Evolutionary conservation across 2,888 invertebrate species (phyloP), one percentile per base, ranked within the genome.

Genomic region (Acanthosepion esculentum): DNA sequence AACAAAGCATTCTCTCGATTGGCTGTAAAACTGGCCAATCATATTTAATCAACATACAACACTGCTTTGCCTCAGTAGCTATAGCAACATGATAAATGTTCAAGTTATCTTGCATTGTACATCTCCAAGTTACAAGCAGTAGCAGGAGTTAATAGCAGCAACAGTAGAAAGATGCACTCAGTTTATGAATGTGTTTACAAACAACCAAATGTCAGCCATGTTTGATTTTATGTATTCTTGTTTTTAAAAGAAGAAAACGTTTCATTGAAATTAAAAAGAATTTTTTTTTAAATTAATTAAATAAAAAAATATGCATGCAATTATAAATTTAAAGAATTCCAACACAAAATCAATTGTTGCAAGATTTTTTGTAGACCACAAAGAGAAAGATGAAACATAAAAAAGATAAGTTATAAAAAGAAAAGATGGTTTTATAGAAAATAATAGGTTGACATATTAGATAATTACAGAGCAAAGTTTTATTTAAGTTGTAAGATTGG

Each of bases 151-250:
- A 59, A 23, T 23, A 78, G 78, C n/a, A 78, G 78, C 15, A 78
- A 78, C n/a, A 53, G 53, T 48, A 41, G 93, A 93, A n/a, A 18
- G 20, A 26, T 33, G 18, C 10, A 41, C 48, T 41, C 12, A 48
- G 93, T 29, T 50, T 53, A 48, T 93, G 18, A 53, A 41, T 1
- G 29, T 50, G 48, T 93, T 48, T 48, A 93, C 93, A 93, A 93
- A 93, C 53, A 50, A 48, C 12, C 93, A 93, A 50, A 41, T 12
- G 53, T 20, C 93, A 93, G 93, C 93, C 93, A 93, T 93, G 53
- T 93, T 93, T 48, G 48, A 93, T 93, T 50, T 53, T 10, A 50
- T 29, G 18, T 12, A 53, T 93, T 93, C 53, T 29, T 41, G 48
- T 93, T 29, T n/a, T 8, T 10, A 41, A 92, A 8, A n/a, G 10